These are phyloP conservation scores for Tetraneura akinire DNA, from an alignment of 1,140 invertebrate genomes.

Conservation along the genomic window DNA sequence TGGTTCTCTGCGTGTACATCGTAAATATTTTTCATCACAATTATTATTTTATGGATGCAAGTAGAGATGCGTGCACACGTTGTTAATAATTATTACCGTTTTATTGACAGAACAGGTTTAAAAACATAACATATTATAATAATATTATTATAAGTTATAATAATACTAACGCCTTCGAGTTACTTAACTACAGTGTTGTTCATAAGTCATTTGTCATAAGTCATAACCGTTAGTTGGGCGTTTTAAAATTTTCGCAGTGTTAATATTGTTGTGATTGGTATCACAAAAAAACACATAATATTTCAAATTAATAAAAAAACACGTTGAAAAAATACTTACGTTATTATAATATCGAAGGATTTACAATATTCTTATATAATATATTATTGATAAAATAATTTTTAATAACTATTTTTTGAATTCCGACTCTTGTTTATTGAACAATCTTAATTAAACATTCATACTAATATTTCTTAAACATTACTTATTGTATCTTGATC, in stretches of 20 bases:
- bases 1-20: conserved; percentile 1
- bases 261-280: neutral
- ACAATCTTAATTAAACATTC: no score
- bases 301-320: no score
- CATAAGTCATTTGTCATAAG: no score
- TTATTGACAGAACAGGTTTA: conserved; percentile 26
- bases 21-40: conserved; percentile 17
- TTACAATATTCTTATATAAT: no score
- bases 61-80: neutral
- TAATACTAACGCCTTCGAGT: conserved; percentile 2
- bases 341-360: no score
- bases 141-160: no score
- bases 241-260: neutral
- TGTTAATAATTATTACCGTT: conserved; percentile 25
- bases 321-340: no score
- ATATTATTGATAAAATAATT: no score
- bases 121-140: neutral
- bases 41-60: neutral
- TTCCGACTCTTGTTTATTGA: no score
- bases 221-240: neutral
- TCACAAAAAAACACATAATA: conserved; percentile 2
- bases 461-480: no score
- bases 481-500: no score
- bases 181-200: neutral
- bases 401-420: no score